A percentile compares a stretch with the other conserved stretches of the same genome.
These are phyloP conservation scores for Hydrolagus affinis DNA, from an alignment of 2,113 vertebrate genomes.

Conservation along the genomic window DNA sequence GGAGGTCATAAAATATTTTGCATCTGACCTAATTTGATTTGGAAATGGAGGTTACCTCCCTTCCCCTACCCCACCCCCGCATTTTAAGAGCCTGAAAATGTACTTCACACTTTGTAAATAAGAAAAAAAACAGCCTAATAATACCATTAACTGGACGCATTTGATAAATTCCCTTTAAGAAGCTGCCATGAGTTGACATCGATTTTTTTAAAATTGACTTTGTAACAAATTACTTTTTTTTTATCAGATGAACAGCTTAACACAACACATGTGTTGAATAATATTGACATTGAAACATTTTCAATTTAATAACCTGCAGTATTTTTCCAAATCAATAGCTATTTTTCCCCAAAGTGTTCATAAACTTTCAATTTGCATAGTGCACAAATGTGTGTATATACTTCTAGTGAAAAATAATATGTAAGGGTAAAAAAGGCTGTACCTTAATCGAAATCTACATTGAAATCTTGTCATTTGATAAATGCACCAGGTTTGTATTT, in stretches of 20 bases:
- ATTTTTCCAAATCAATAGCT: conserved; percentile 20
- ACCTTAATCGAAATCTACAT: background rate
- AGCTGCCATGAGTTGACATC: background rate
- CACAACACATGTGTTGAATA: no score
- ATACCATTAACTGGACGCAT: background rate
- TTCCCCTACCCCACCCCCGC: background rate
- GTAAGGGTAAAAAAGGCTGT: conserved; percentile 14
- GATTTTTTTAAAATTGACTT: conserved; percentile 1
- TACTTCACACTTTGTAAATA: conserved; percentile 17
- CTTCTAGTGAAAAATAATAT: conserved; percentile 24
- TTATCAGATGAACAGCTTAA: background rate
- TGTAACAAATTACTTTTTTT: background rate
- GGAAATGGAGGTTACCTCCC: background rate
- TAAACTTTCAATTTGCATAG: conserved; percentile 17
- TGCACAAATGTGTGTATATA: conserved; percentile 32
- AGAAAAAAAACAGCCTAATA: background rate
- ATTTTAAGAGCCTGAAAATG: background rate
- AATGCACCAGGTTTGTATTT: conserved; percentile 14
- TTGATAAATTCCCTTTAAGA: background rate
- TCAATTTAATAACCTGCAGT: conserved; percentile 15
- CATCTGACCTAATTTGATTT: conserved; percentile 32
- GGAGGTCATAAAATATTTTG: conserved; percentile 28
- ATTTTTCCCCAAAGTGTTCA: conserved; percentile 1
- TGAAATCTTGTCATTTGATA: background rate
- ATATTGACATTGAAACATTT: background rate